Evolutionary conservation across 2,888 invertebrate genomes (phyloP), one percentile per base, ranked within the genome.

Genomic region (Disparrhopalites patrizii): DNA sequence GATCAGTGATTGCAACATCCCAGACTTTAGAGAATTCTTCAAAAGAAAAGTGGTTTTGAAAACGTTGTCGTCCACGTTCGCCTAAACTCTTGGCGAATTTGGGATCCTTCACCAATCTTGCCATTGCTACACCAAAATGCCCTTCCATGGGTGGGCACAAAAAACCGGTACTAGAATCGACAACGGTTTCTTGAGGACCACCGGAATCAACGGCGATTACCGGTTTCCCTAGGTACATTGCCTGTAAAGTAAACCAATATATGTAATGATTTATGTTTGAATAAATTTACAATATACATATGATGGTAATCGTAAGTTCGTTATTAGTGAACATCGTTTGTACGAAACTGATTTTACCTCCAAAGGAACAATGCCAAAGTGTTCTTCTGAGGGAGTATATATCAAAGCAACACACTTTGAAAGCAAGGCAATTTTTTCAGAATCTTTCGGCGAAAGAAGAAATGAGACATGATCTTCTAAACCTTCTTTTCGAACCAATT

Each of bases 331-430:
- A 33, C n/a, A 54, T 20, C 15, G 5, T 23, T 30, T 25, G n/a
- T 23, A 25, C 27, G 40, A 56, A 36, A 28, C 30, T 25, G 15
- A 36, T 10, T 23, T 18, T 66, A 75, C 75, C 82, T 99, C 99
- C 62, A 99, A 82, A 0, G 99, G 99, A 8, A 99, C 99, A 76
- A 99, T 99, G 4, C 99, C 99, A 82, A 99, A 99, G 81, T 99
- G 99, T 79, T 99, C 99, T 78, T 91, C 91, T 2, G 89, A 86
- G 1, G 99, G 99, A 7, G 99, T 99, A 78, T 99, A 99, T 25
- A 99, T 78, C 23, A 99, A 81, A 70, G 91, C 89, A 62, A 86
- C 84, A 74, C 91, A 88, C 65, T 86, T 81, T 36, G 84, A 81
- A n/a, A 99, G 81, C 23, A 99, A 81, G 15, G 87, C 85, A 5